Base-by-base conservation (phyloP, 2,888 invertebrate genomes). In the Cerceris rybyensis region DNA sequence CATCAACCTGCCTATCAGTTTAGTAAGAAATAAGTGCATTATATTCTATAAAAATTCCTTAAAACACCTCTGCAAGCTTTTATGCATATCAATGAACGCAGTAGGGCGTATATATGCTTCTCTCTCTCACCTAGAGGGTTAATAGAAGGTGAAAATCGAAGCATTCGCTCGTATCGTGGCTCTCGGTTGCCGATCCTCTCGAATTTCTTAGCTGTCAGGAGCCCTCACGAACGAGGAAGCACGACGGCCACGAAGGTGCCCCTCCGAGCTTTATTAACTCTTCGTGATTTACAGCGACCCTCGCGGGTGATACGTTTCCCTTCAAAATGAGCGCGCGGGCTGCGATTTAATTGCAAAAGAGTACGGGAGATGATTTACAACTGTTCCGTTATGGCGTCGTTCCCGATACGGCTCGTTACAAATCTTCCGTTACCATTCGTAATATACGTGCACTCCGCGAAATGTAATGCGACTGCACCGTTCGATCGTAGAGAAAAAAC, bases 331-430 rank as follows among this genome's bases (percentile, higher is more conserved):
- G 69, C 70, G 67, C 70, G 61, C 70, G 72, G 60, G 64, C 59
- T 55, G 76, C 80, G 75, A 85, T 85, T 84, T 85, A 84, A 84
- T 84, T 84, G 85, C 84, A 64, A 83, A 85, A 83, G 83, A 85
- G 78, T 82, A 80, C 67, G 75, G 59, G 57, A 64, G 63, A 61
- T 84, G 85, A 84, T 84, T 84, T 84, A 84, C 82, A 67, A 71
- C 73, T 68, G 70, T 80, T 80, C 61, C 85, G 80, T 82, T 84
- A 74, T 72, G 64, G 75, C 68, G 68, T 81, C 75, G 73, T 81
- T 73, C 73, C 63, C 78, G 84, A 84, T 83, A 81, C 77, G 75
- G 69, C 72, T 81, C 81, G 76, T 78, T 84, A 75, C 75, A 70
- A 84, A 84, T 81, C 67, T 54, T 61, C 74, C 72, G 74, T 77